Percentiles rank a stretch among this genome's conserved stretches.
phyloP scores from a whole-genome alignment of 2,797 vertebrate genomes.

The Propithecus perrieri region DNA sequence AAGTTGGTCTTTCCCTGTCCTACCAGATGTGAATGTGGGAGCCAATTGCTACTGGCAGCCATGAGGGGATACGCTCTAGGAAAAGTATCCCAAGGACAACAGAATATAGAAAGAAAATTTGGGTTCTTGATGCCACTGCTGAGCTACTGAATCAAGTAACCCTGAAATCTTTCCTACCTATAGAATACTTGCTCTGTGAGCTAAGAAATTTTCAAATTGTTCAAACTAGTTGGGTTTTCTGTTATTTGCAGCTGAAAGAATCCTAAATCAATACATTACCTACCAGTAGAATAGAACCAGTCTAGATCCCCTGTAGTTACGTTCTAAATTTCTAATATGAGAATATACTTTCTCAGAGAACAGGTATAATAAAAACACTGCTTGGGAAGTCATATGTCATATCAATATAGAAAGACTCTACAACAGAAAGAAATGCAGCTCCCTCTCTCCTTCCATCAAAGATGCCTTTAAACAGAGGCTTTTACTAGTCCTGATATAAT shows the following conservation, averaged over 20 bases:
- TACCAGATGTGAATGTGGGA: not conserved
- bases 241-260: not conserved
- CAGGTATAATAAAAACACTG: not conserved
- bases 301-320: not conserved
- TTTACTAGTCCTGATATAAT: not conserved
- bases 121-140: not conserved
- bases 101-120: not conserved
- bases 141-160: not conserved
- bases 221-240: constrained; percentile 20
- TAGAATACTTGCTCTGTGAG: not conserved
- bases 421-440: not conserved
- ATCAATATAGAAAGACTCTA: not conserved
- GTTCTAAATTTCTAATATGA: not conserved
- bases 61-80: not conserved
- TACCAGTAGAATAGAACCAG: not conserved
- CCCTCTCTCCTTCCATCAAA: not conserved
- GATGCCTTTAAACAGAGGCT: not conserved
- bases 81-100: not conserved
- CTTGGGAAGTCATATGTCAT: not conserved
- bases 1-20: not conserved
- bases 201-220: not conserved
- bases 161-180: not conserved
- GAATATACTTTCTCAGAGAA: not conserved
- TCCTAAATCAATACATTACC: not conserved
- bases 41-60: not conserved